Conservation (phyloP, 2,797 vertebrate genomes). For the Phoeniculus purpureus region DNA sequence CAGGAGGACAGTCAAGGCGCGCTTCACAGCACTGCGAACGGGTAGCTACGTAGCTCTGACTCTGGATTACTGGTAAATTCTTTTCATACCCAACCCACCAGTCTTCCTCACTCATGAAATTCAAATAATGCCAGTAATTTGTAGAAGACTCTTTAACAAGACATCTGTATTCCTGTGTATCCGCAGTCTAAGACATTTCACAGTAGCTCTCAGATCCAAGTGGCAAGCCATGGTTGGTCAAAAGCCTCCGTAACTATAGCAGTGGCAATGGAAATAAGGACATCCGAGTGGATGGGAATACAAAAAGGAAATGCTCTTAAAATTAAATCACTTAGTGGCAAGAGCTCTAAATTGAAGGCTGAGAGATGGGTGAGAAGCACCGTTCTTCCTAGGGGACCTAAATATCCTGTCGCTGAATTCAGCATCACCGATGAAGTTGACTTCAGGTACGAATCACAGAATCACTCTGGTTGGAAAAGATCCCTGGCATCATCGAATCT, state of each 20-base stretch:
- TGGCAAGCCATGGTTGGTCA: not conserved
- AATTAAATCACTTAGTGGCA: not conserved
- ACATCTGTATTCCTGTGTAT: not conserved
- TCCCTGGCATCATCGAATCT: not conserved
- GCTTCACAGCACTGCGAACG: not conserved
- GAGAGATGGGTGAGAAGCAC: not conserved
- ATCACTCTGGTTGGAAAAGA: no score
- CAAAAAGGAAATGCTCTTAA: not conserved
- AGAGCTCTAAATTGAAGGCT: not conserved
- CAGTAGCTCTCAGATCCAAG: not conserved
- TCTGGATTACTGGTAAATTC: not conserved
- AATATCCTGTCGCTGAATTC: not conserved
- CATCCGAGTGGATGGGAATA: not conserved
- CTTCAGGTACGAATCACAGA: not conserved
- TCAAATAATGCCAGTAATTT: not conserved
- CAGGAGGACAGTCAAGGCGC: not conserved
- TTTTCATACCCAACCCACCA: not conserved
- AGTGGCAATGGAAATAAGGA: not conserved
- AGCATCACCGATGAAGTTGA: not conserved
- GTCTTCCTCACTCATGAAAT: not conserved
- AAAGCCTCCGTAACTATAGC: not conserved
- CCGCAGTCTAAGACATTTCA: not conserved
- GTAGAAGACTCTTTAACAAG: not conserved
- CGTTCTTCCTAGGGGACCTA: not conserved
- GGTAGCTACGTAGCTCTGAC: not conserved